phyloP scores from a whole-genome alignment of 2,113 vertebrate species.

The Lepidothrix coronata region DNA sequence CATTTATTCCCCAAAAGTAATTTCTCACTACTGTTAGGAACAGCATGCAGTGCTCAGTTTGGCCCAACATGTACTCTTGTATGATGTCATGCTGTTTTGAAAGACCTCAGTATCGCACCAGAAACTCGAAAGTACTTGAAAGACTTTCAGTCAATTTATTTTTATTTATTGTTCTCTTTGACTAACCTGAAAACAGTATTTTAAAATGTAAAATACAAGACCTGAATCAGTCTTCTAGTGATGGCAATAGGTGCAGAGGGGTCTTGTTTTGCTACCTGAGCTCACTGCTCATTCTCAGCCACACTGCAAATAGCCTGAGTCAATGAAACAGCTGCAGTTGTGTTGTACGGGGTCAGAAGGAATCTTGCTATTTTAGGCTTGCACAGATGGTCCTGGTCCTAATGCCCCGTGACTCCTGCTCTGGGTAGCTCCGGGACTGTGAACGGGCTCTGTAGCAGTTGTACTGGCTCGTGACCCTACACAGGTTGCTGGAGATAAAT shows the following conservation, averaged over 20 bases:
- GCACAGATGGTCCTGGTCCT: not conserved
- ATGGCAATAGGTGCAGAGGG: not conserved
- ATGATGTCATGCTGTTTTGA: not conserved
- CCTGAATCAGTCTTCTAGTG: not conserved
- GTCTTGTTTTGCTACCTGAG: not conserved
- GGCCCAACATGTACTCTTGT: not conserved
- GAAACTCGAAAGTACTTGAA: not conserved
- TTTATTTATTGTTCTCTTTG: not conserved
- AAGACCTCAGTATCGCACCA: not conserved
- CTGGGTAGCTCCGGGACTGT: rapidly evolving
- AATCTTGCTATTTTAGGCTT: not conserved
- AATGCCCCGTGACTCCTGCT: not conserved
- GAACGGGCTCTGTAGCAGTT: not conserved
- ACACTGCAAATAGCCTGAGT: not conserved
- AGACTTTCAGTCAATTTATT: not conserved
- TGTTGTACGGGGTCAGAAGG: not conserved
- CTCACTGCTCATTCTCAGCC: not conserved
- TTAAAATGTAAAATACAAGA: not conserved
- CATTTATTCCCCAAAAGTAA: not conserved
- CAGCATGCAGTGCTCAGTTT: rapidly evolving
- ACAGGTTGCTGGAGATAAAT: not conserved
- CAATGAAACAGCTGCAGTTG: conserved; percentile 23
- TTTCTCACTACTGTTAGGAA: not conserved
- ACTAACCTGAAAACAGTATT: not conserved
- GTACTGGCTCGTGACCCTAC: not conserved